A percentile compares a stretch with the other conserved stretches of the same genome.
Evolutionary conservation across 1,140 invertebrate genomes (phyloP).

Genomic region (Trichoplusia ni): DNA sequence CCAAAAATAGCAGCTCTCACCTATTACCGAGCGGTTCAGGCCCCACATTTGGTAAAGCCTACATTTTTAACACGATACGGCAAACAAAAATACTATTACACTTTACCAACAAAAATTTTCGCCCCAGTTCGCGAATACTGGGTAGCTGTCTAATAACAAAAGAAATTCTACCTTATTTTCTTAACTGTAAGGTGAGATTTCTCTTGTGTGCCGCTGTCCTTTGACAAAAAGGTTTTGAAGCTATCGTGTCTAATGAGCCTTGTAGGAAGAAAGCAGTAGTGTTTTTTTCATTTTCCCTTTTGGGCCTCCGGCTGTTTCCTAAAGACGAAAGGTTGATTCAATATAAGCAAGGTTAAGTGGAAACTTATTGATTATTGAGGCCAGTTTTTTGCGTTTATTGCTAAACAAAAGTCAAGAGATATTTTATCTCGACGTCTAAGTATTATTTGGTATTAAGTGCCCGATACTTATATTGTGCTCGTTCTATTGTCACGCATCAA

Average conservation of each 20-base stretch:
- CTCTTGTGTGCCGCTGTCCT: constrained; percentile 20
- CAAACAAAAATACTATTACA: constrained; percentile 17
- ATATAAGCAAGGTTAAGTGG: constrained; percentile 37
- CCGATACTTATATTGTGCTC: no score
- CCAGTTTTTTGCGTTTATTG: not conserved
- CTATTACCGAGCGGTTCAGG: no score
- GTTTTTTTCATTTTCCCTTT: constrained; percentile 28
- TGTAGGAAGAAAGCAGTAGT: constrained; percentile 44
- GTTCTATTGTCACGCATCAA: no score
- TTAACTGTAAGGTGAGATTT: not conserved
- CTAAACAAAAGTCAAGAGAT: not conserved
- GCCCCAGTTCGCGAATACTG: constrained; percentile 4
- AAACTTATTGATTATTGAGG: constrained; percentile 19
- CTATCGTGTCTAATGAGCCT: constrained; percentile 48
- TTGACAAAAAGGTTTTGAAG: constrained; percentile 46
- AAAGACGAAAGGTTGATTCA: constrained; percentile 38
- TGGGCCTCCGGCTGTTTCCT: constrained; percentile 5
- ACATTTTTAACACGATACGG: constrained; percentile 3
- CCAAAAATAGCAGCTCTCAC: no score
- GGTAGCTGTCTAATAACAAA: not conserved
- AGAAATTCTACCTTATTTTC: not conserved
- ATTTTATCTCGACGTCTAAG: not conserved
- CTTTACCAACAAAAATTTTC: constrained; percentile 3
- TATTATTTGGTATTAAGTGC: no score
- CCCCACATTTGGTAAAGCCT: not conserved